Base-by-base conservation (phyloP, 2,888 invertebrate species). In the Acronicta alni region DNA sequence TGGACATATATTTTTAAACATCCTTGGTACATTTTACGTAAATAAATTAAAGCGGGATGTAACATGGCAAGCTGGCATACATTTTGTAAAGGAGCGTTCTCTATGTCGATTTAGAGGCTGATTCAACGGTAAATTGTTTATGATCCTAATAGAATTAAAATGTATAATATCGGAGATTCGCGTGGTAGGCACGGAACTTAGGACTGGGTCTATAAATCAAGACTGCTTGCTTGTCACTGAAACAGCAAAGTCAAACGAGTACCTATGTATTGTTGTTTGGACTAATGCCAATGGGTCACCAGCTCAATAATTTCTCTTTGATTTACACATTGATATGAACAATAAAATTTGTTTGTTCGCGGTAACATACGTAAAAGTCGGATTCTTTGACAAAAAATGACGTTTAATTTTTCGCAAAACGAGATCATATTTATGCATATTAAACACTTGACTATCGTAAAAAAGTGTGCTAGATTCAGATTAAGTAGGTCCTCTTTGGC, bases 11-110 rank as follows among this genome's bases (percentile, higher is more conserved):
- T 84, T 77, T 75, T 77, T 82, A 80, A 72, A 76, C 60, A 79
- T 72, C 81, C 82, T 84, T 85, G 83, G 79, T 79, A 75, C 73
- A 72, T 75, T 75, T 80, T 65, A 62, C 39, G 65, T 69, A 64
- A 67, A 73, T 64, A 66, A 71, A 61, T 64, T 67, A 57, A 67
- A 72, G 58, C 57, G 32, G 44, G 32, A 47, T 44, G 51, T 52
- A 44, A 55, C 44, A 46, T 35, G 52, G 61, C 30, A 43, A 61
- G 37, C 43, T 53, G 45, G 66, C 41, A 52, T 57, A 47, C 41
- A 54, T 58, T 58, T 53, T 58, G 12, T 32, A 52, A 49, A 45
- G 46, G 43, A 47, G 37, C 35, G 43, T 32, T 57, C 37, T 46
- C 46, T 43, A 45, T 23, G 55, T 68, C 46, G 43, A 55, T 49